Base-by-base conservation (phyloP, 2,888 invertebrate species). In the Polietes domitor region DNA sequence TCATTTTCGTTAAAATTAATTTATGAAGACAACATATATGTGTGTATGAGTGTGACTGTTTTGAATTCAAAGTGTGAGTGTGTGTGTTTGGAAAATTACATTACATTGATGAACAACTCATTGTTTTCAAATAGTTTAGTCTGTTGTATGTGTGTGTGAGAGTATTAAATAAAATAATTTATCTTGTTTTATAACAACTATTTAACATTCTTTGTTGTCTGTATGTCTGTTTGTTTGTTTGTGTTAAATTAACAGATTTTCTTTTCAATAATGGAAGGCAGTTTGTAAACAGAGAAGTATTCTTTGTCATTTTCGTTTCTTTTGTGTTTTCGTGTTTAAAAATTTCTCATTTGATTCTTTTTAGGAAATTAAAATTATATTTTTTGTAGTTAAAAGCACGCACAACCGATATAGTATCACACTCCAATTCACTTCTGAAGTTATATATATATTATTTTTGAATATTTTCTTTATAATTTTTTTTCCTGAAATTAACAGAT, bases 401-500 rank as follows among this genome's bases (percentile, higher is more conserved):
- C 90, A 90, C 90, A 90, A 90, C 90, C 91, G 88, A 91, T 88
- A 90, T 88, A 89, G 89, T 90, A 90, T 90, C 90, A 90, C 90
- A 90, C 90, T 82, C 86, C 85, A 85, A 85, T 86, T 86, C 81
- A 77, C 77, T 73, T 80, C 80, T 85, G 81, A 79, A 80, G 82
- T 85, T 80, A 73, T 61, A 55, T 77, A 37, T 37, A 37, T 80
- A 71, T 77, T 72, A 73, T 79, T 70, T 68, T 79, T 70, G 19
- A 41, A 41, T 65, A 37, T 77, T 24, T 73, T 80, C 17, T 63
- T 61, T 76, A 77, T 63, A 72, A 77, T 32, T 17, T 63, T 28
- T 70, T 41, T 75, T 68, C 75, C 32, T 75, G 32, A 78, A 78
- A 53, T 63, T 37, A 82, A 71, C 5, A 19, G 15, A 73, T 21